These are phyloP conservation scores for Phaedon cochleariae DNA, from an alignment of 2,888 invertebrate genomes.

Conservation along the genomic window DNA sequence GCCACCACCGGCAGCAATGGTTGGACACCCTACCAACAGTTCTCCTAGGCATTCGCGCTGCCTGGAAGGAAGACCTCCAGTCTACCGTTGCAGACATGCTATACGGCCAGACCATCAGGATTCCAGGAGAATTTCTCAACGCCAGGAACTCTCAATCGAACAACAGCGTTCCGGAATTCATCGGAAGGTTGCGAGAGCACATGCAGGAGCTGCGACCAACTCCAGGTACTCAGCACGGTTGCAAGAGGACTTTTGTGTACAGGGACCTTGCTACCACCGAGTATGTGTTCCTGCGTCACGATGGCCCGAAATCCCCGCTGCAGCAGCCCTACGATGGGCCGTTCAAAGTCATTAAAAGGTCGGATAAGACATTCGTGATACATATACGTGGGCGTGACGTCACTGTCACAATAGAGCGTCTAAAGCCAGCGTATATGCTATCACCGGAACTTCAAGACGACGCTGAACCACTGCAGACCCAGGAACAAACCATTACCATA, in stretches of 20 bases:
- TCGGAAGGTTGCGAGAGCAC: too few relatives aligned
- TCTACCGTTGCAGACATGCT: constrained; percentile 6
- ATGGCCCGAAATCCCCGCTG: background rate
- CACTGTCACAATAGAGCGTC: background rate
- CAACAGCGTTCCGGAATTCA: too few relatives aligned
- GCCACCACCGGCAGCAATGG: background rate
- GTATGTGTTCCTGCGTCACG: background rate
- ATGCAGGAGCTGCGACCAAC: background rate
- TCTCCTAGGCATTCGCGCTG: background rate
- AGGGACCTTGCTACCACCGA: background rate
- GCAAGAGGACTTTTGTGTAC: background rate
- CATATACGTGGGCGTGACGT: background rate
- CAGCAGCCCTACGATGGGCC: constrained; percentile 3
- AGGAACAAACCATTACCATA: too few relatives aligned
- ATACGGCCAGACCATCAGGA: too few relatives aligned
- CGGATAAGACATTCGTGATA: background rate
- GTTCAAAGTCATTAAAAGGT: background rate
- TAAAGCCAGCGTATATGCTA: background rate
- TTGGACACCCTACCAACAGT: background rate
- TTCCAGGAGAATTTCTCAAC: too few relatives aligned
- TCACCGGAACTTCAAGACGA: background rate
- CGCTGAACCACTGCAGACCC: too few relatives aligned
- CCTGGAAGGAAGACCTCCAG: constrained; percentile 4
- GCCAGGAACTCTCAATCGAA: too few relatives aligned
- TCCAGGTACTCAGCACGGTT: background rate